Evolutionary conservation across 2,888 invertebrate species (phyloP), one percentile per base, ranked within the genome.

Genomic region (Amphipoea lucens): DNA sequence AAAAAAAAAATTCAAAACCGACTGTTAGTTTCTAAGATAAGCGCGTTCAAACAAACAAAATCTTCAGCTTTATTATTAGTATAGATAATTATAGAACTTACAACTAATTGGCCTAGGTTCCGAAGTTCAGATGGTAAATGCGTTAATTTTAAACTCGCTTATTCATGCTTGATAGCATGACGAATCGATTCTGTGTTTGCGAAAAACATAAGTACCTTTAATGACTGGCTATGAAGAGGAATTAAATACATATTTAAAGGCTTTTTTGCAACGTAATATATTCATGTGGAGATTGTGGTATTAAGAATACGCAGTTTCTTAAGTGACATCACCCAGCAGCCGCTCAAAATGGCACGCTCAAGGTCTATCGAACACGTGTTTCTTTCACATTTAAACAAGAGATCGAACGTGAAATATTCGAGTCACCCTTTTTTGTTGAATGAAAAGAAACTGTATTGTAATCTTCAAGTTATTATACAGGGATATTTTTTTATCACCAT

Each of bases 321-420:
- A 36, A 57, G 57, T 83, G 84, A 83, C 73, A 74, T 83, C 85
- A 83, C 29, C 40, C 12, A 54, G 12, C 65, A 20, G 73, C 20
- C 6, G 14, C 40, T 54, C 45, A 23, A 70, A 83, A 72, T 73
- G 63, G 68, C 72, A 48, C 40, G 20, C 42, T 79, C 79, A 84
- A 70, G 70, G 85, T 29, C 54, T 60, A 23, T 40, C 20, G 62
- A 62, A 40, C 72, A 80, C 23, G 42, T 71, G 62, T 72, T 60
- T 74, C 20, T 40, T 45, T 42, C 23, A 45, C 20, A 51, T 57
- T 36, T 57, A n/a, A 69, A 69, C 14, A 51, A 62, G 60, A 12
- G 17, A 54, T n/a, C 48, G 14, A 17, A 65, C 20, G 40, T 20
- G 40, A 65, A 63, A 17, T 17, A 63, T 20, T 42, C 5, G 9